Base-by-base conservation (phyloP, 2,888 invertebrate species). In the Pristionchus arcanus region DNA sequence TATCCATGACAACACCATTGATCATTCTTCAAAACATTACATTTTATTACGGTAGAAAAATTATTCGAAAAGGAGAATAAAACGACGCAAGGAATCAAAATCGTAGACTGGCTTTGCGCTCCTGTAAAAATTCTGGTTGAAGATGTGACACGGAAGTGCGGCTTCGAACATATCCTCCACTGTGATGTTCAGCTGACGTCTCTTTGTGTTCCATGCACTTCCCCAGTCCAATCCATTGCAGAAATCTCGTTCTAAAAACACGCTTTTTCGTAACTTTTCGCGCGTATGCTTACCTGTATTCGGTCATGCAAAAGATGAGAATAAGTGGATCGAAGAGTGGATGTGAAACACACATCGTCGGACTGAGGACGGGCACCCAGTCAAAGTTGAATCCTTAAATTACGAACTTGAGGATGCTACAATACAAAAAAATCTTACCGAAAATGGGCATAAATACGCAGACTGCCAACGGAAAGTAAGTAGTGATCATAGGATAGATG, bases 281-380 rank as follows among this genome's bases (percentile, higher is more conserved):
- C 4, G 16, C 4, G 11, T 7, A 5, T 1, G 37, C 53, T 28
- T 19, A 53, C 81, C 81, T 42, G 28, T 81, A 81, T 28, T 81
- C 81, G 1, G 81, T 53, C 81, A 81, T 53, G 16, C 81, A 81
- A n/a, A 81, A 81, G 0, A 81, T 81, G 16, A 81, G 81, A 28
- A 81, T 16, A n/a, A 81, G 81, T 7, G 81, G 81, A 81, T 81
- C 81, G 81, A 81, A 53, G 28, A 81, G 49, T n/a, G 81, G 81
- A 28, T 81, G 81, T 1, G 81, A 81, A 1, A 81, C 81, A 16
- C 81, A 81, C 42, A 53, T 53, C 16, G 81, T 42, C 9, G 81
- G 81, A 28, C 81, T 53, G 28, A 81, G n/a, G 4, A 81, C 21
- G 42, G 81, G 49, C 53, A 81, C 81, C 81, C 81, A 81, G 16